Evolutionary conservation across 2,888 invertebrate species (phyloP), one percentile per base, ranked within the genome.

Genomic region (Catonia carolina): DNA sequence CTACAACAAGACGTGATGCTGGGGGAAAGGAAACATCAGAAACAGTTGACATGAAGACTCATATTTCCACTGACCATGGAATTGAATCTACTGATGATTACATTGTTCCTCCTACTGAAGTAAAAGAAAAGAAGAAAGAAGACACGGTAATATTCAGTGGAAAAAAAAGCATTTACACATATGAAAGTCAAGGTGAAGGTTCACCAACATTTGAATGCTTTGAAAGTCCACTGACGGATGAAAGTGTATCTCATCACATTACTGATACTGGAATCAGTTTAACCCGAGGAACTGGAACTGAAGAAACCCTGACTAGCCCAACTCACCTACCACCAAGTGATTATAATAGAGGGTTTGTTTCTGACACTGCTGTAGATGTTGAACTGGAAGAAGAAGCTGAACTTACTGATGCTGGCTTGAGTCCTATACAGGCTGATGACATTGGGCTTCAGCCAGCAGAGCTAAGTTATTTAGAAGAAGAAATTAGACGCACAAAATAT

Each of bases 191-290:
- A 23, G 72, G 69, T 57, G 68, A 68, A n/a, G 66, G 65, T 22
- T 69, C 67, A 10, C 66, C 69, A 15, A 55, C 37, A 6, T 61
- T 60, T 58, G 72, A 72, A 57, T 75, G 76, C 23, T 61, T 60
- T 58, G 72, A 72, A 57, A 75, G 76, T 22, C 75, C 76, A 2
- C 66, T 67, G 17, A 76, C 75, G 17, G 77, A 77, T 58, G 74
- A 73, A 39, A 78, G 77, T 64, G 68, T 70, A 31, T 78, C 78
- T 1, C 78, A 77, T 67, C 75, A 75, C 60, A 72, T 77, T 17
- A 75, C 76, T 8, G 78, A 79, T 65, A 79, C 78, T 7, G 78
- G 78, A 5, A 79, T 78, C 58, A 77, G 77, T 41, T 63, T 78
- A 51, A 78, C 78, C 0, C 67, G 76, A 60, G 77, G 75, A 14